Evolutionary conservation across 2,888 invertebrate species (phyloP).

Genomic region (Xanthostigma xanthostigma): DNA sequence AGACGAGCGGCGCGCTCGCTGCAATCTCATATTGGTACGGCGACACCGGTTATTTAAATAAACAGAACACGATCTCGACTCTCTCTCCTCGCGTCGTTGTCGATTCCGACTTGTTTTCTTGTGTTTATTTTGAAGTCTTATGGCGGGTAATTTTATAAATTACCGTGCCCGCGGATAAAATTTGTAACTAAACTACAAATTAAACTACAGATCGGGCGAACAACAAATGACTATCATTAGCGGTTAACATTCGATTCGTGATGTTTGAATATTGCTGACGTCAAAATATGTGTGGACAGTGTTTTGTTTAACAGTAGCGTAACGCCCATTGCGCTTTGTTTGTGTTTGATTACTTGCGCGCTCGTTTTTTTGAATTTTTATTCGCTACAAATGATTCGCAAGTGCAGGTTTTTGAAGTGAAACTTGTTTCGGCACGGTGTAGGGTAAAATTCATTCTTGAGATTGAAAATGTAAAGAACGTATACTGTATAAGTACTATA

Average conservation of each 20-base stretch:
- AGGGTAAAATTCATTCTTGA: too few relatives aligned
- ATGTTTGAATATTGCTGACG: constrained; percentile 33
- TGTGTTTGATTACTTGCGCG: too few relatives aligned
- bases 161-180: constrained; percentile 41
- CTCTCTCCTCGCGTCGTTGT: constrained; percentile 9
- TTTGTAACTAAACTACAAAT: constrained; percentile 49
- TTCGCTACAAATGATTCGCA: too few relatives aligned
- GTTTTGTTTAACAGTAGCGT: background rate
- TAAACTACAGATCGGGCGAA: constrained; percentile 45
- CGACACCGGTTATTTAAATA: constrained; percentile 27
- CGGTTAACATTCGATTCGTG: constrained; percentile 32
- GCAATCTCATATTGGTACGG: constrained; percentile 13
- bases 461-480: too few relatives aligned
- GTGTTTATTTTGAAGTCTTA: constrained; percentile 33
- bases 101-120: constrained; percentile 28
- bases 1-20: constrained; percentile 8
- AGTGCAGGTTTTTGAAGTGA: too few relatives aligned
- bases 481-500: too few relatives aligned
- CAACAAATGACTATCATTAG: constrained; percentile 37
- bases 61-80: constrained; percentile 28
- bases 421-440: too few relatives aligned
- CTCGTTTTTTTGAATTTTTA: too few relatives aligned
- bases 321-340: too few relatives aligned
- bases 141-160: constrained; percentile 36
- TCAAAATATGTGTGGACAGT: constrained; percentile 5